Conservation (phyloP, 1,140 invertebrate species). For the Drosophila pruinosa region DNA sequence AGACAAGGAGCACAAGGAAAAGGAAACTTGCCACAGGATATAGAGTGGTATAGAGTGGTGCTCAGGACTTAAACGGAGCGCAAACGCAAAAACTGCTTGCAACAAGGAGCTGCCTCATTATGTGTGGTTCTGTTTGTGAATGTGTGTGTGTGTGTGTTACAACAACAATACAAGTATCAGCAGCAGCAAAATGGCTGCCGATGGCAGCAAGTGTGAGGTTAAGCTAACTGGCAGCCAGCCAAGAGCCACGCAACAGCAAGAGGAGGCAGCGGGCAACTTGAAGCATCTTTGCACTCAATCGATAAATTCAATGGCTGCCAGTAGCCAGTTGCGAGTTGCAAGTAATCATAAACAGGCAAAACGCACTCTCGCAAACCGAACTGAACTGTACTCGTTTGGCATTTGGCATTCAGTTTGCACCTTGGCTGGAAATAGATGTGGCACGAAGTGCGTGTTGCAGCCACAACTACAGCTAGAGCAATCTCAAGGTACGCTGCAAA, state of each 20-base stretch:
- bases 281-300: conserved; percentile 42
- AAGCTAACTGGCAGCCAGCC: conserved; percentile 25
- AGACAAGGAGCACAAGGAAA: background rate
- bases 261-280: background rate
- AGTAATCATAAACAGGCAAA: conserved; percentile 53
- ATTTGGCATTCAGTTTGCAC: conserved; percentile 62
- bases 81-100: conserved; percentile 31
- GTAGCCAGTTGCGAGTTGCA: conserved; percentile 36
- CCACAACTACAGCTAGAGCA: conserved; percentile 2
- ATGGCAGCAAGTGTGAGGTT: conserved; percentile 21
- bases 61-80: conserved; percentile 17
- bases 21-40: background rate
- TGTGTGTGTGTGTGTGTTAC: conserved; percentile 2
- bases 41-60: conserved; percentile 4
- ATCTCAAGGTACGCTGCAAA: conserved; percentile 24
- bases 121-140: background rate
- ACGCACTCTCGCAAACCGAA: background rate
- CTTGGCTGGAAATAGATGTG: conserved; percentile 46
- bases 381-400: conserved; percentile 15
- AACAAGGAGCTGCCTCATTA: conserved; percentile 31
- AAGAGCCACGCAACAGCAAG: conserved; percentile 4
- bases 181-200: conserved; percentile 42
- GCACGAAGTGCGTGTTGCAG: conserved; percentile 15
- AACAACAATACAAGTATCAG: conserved; percentile 2
- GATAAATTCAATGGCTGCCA: conserved; percentile 55